Percentiles rank a stretch among this genome's conserved stretches.
These are phyloP conservation scores for Holothuria scabra DNA, from an alignment of 53 echinoderm and acorn worm species.

Conservation along the genomic window DNA sequence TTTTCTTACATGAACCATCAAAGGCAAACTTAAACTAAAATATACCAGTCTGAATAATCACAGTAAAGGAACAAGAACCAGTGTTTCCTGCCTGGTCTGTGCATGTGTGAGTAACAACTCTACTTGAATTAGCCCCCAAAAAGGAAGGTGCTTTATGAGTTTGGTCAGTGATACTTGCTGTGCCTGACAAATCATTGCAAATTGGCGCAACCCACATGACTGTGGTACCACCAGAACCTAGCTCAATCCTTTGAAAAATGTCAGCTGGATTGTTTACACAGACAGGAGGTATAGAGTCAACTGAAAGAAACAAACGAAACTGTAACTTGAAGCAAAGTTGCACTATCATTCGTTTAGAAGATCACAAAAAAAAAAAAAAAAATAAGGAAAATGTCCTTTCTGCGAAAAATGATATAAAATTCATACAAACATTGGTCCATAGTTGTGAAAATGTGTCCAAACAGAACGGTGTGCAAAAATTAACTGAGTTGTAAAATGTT, in stretches of 20 bases:
- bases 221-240: not conserved
- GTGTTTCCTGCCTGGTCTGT: conserved; percentile 25
- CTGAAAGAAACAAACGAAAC: not conserved
- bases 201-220: conserved; percentile 3
- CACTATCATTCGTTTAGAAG: no score
- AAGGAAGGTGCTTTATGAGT: not conserved
- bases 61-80: conserved; percentile 22
- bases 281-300: not conserved
- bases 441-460: no score
- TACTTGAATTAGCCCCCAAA: not conserved
- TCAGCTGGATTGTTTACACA: not conserved
- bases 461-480: no score
- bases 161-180: not conserved
- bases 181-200: conserved; percentile 22
- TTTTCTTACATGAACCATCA: no score
- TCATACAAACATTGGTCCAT: no score
- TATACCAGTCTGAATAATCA: conserved; percentile 9
- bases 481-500: no score
- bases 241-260: conserved; percentile 3
- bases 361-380: no score
- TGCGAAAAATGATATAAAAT: no score
- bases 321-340: no score
- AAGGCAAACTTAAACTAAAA: not conserved
- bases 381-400: no score
- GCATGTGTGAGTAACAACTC: conserved; percentile 11